phyloP scores from a whole-genome alignment of 1,140 invertebrate genomes.

The Danaus melanippus region DNA sequence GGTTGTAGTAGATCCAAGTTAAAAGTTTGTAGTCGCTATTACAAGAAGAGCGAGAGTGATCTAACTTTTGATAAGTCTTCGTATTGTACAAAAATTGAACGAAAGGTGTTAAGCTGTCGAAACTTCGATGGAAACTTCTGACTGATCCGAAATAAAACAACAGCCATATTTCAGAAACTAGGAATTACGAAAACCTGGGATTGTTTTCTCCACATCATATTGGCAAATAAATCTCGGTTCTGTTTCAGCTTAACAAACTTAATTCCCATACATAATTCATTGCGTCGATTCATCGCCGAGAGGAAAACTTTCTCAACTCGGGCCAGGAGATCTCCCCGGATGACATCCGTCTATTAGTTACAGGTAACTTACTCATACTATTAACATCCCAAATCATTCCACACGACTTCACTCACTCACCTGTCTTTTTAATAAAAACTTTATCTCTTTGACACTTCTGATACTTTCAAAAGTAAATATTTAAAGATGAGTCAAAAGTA shows the following conservation, averaged over 20 bases:
- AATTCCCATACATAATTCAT: slow-evolving; percentile 71
- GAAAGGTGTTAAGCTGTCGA: slow-evolving; percentile 25
- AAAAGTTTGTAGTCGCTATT: too few species aligned
- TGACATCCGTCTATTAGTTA: slow-evolving; percentile 40
- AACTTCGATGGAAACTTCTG: slow-evolving; percentile 37
- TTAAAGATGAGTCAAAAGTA: background rate
- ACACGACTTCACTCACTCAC: too few species aligned
- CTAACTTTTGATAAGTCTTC: too few species aligned
- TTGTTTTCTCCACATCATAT: slow-evolving; percentile 69
- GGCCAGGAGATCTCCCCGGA: slow-evolving; percentile 31
- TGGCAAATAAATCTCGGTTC: slow-evolving; percentile 60
- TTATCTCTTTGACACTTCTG: too few species aligned
- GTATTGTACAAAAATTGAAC: too few species aligned
- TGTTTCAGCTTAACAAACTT: slow-evolving; percentile 60
- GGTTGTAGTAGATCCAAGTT: too few species aligned
- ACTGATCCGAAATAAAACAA: slow-evolving; percentile 62
- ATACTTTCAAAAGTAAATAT: too few species aligned
- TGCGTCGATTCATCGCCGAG: slow-evolving; percentile 47
- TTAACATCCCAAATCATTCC: background rate
- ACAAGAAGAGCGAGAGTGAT: too few species aligned
- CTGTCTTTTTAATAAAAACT: too few species aligned
- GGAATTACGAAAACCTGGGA: slow-evolving; percentile 53
- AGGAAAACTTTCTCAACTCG: slow-evolving; percentile 51
- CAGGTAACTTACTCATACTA: slow-evolving; percentile 17
- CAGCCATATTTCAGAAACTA: slow-evolving; percentile 59